Percentiles rank a stretch among this genome's conserved stretches.
Evolutionary conservation across 1,140 invertebrate genomes (phyloP).

Genomic region (Tribolium madens): DNA sequence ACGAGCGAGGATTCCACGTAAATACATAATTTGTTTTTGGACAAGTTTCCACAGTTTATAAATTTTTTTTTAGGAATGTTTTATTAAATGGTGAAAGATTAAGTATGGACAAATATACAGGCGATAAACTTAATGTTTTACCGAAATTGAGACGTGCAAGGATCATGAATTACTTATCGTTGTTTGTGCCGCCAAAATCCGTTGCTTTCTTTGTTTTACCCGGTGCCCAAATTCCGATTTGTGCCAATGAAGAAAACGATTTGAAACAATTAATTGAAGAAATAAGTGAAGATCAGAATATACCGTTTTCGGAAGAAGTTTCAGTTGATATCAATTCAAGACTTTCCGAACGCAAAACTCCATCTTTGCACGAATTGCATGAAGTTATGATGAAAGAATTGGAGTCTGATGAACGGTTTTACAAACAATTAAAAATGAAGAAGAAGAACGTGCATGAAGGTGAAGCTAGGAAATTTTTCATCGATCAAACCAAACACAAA

Average conservation of each 20-base stretch:
- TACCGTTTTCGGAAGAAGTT: slow-evolving; percentile 48
- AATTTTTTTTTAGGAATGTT: slow-evolving; percentile 55
- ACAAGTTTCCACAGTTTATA: background rate
- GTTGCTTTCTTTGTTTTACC: slow-evolving; percentile 62
- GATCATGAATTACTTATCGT: slow-evolving; percentile 50
- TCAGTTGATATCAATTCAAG: slow-evolving; percentile 31
- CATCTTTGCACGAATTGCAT: slow-evolving; percentile 27
- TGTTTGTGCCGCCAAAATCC: slow-evolving; percentile 57
- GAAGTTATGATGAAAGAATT: slow-evolving; percentile 49
- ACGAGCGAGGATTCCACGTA: slow-evolving; percentile 57
- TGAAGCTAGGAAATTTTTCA: background rate
- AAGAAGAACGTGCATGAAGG: background rate
- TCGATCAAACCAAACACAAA: background rate
- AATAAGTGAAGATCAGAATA: slow-evolving; percentile 58
- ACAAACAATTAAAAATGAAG: slow-evolving; percentile 28
- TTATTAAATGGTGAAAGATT: slow-evolving; percentile 59
- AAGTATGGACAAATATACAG: slow-evolving; percentile 48
- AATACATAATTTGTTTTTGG: slow-evolving; percentile 25
- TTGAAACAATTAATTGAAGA: slow-evolving; percentile 55
- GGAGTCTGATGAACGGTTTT: slow-evolving; percentile 51
- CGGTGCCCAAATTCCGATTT: slow-evolving; percentile 57
- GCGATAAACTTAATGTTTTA: slow-evolving; percentile 49
- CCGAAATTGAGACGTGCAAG: slow-evolving; percentile 60
- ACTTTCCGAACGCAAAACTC: slow-evolving; percentile 38
- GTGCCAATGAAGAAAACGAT: slow-evolving; percentile 58